A percentile compares a stretch with the other conserved stretches of the same genome.
Conservation (phyloP, 2,113 vertebrate species). For the Nicator chloris region DNA sequence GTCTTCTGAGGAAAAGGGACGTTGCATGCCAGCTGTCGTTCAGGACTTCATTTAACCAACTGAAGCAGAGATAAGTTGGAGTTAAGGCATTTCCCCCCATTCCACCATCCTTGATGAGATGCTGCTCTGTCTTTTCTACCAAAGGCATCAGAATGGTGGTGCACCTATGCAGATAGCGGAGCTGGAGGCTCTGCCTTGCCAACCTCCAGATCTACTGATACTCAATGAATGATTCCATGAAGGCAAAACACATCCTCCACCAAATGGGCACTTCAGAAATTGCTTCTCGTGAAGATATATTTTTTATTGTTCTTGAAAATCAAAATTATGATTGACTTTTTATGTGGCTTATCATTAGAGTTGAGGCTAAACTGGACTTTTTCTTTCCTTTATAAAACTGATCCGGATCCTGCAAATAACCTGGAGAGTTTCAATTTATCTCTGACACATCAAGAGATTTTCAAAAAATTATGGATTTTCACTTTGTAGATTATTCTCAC, state of each 20-base stretch:
- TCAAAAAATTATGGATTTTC: neutral
- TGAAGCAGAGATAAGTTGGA: neutral
- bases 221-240: neutral
- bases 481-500: neutral
- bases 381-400: neutral
- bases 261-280: neutral
- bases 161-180: accelerated
- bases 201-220: neutral
- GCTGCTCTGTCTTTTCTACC: neutral
- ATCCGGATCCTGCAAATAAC: neutral
- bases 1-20: neutral
- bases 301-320: neutral
- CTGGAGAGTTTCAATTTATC: neutral
- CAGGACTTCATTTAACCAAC: neutral
- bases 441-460: neutral
- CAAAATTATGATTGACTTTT: neutral
- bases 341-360: neutral
- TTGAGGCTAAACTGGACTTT: neutral
- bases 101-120: neutral
- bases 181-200: neutral
- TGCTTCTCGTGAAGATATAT: neutral
- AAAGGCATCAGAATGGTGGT: accelerated
- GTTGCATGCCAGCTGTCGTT: neutral
- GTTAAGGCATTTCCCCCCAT: neutral
- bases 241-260: neutral